These are phyloP conservation scores for Tinea semifulvella DNA, from an alignment of 2,888 invertebrate species.

Conservation along the genomic window DNA sequence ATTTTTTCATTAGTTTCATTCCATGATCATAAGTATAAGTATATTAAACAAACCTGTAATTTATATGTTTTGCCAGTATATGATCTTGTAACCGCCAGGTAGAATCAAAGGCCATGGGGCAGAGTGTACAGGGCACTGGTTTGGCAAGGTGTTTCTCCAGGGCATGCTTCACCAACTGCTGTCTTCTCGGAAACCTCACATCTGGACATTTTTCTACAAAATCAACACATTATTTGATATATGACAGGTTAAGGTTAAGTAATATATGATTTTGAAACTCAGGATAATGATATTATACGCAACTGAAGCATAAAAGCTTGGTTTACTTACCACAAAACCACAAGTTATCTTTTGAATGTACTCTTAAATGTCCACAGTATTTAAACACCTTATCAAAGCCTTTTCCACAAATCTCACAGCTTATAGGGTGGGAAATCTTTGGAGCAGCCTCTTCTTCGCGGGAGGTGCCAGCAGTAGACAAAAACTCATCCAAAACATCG, in stretches of 20 bases:
- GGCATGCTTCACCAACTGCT: conserved; percentile 51
- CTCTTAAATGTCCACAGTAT: conserved; percentile 54
- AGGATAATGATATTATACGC: no score
- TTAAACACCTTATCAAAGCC: conserved; percentile 57
- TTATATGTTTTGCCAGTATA: conserved; percentile 47
- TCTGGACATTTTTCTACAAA: conserved; percentile 48
- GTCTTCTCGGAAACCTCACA: conserved; percentile 49
- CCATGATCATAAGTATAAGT: no score
- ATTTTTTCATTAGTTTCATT: no score
- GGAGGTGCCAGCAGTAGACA: conserved; percentile 41
- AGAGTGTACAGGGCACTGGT: conserved; percentile 53
- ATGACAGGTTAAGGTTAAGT: no score
- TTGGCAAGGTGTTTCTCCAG: conserved; percentile 33
- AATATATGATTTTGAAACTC: no score
- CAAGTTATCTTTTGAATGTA: conserved; percentile 53
- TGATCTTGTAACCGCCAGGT: conserved; percentile 53
- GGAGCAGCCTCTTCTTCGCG: conserved; percentile 49
- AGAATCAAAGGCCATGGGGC: conserved; percentile 47
- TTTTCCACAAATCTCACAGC: conserved; percentile 55
- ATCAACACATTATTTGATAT: conserved; percentile 10
- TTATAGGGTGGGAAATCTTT: conserved; percentile 50
- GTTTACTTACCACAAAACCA: conserved; percentile 49
- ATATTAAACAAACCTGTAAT: conserved; percentile 34
- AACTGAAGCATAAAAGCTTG: no score
- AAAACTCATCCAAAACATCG: conserved; percentile 50